Evolutionary conservation across 2,888 invertebrate species (phyloP).

Genomic region (Bellardia pandia): DNA sequence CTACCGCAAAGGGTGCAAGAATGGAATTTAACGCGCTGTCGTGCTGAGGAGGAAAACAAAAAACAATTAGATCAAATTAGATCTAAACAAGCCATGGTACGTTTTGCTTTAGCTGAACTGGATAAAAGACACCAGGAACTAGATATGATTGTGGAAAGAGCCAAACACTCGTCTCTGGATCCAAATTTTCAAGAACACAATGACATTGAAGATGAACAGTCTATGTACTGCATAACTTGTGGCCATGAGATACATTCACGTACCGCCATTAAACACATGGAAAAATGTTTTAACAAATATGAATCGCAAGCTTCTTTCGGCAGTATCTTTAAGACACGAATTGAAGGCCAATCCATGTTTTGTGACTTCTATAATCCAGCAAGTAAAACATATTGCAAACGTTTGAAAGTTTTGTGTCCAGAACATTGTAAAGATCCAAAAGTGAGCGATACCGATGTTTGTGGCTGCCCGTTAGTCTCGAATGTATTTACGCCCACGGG

Average conservation of each 20-base stretch:
- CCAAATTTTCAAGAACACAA: conserved; percentile 85
- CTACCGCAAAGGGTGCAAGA: conserved; percentile 95
- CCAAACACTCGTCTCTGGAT: conserved; percentile 89
- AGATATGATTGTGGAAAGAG: conserved; percentile 91
- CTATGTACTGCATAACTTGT: conserved; percentile 98
- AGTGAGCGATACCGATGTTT: conserved; percentile 93
- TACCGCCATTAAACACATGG: conserved; percentile 98
- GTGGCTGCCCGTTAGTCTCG: conserved; percentile 95
- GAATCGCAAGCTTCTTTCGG: conserved; percentile 99
- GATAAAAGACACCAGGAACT: conserved; percentile 91
- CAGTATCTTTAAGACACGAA: conserved; percentile 95
- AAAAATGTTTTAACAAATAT: conserved; percentile 98
- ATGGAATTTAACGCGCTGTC: conserved; percentile 94
- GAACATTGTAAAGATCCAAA: conserved; percentile 98
- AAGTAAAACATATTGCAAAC: conserved; percentile 97
- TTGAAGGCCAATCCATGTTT: conserved; percentile 98
- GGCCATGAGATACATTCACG: conserved; percentile 97
- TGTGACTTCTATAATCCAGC: conserved; percentile 97
- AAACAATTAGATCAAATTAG: conserved; percentile 90
- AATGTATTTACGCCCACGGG: conserved; percentile 93
- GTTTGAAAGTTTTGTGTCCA: conserved; percentile 97
- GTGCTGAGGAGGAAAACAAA: conserved; percentile 93
- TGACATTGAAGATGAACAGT: conserved; percentile 88
- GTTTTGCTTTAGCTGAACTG: conserved; percentile 91
- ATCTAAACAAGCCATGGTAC: conserved; percentile 91